Base-by-base conservation (phyloP, 2,797 vertebrate species). In the Gorsachius magnificus region DNA sequence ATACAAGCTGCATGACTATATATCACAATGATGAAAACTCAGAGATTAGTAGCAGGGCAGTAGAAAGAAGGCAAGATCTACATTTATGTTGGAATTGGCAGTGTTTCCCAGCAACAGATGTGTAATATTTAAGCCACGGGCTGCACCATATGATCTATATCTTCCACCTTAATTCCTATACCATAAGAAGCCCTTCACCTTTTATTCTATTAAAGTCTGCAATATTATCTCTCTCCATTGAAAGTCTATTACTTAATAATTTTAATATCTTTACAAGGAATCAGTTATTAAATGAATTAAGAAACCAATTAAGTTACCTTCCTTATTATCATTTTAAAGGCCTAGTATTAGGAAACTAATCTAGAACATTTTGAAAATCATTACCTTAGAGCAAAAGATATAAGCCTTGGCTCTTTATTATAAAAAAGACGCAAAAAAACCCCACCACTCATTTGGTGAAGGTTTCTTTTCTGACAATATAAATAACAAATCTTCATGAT, bases 241-340 rank as follows among this genome's bases (percentile, higher is more conserved):
- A 79, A 94, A 75, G 51, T 50, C 21, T 36, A 26, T 41, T 45
- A 69, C 50, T 75, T 75, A 87, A 92, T 57, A 75, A 93, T 91
- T 92, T 95, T 71, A 61, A 58, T 5, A 88, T 51, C 31, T 16
- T 74, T 91, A 93, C 83, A 51, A 69, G 57, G 46, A 89, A 46
- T 69, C 51, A 51, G 41, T 85, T 90, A 87, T 43, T 92, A 89
- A 92, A 70, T 60, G 6, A 76, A 90, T 53, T 53, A 87, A 80
- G 83, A 82, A 69, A 89, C 4, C 14, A 57, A 41, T 41, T 41
- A 41, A 41, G 16, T 64, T 48, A 64, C 20, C 22, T 58, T 91
- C 38, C 60, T 79, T 90, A 58, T 48, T 54, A 82, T 14, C 26
- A 58, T 21, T 89, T 92, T 56, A 82, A 90, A 94, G 57, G 35